Conservation (phyloP, 2,113 vertebrate species). For the Amphiprion percula region DNA sequence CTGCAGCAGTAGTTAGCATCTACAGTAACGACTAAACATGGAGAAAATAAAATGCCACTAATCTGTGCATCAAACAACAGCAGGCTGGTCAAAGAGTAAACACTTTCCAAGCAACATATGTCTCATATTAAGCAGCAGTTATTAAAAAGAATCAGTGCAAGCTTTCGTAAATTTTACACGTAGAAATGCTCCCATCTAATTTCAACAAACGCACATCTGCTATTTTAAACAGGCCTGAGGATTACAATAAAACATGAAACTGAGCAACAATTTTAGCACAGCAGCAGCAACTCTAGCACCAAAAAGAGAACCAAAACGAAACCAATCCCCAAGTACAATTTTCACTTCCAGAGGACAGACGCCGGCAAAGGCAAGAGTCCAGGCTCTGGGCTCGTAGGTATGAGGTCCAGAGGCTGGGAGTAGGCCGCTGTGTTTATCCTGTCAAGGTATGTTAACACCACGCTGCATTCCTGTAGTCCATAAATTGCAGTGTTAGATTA, state of each 20-base stretch:
- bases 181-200: background rate
- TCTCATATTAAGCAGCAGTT: constrained; percentile 2
- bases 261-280: background rate
- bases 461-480: constrained; percentile 85
- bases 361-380: constrained; percentile 3
- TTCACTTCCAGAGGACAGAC: constrained; percentile 11
- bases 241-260: background rate
- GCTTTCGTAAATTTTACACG: too few relatives aligned
- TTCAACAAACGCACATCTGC: background rate
- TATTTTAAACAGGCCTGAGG: background rate
- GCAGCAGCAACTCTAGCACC: background rate
- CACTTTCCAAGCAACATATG: too few relatives aligned
- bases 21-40: too few relatives aligned
- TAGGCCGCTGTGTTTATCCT: constrained; percentile 76
- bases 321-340: constrained; percentile 4
- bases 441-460: constrained; percentile 83
- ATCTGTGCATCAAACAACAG: constrained; percentile 19
- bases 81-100: constrained; percentile 28
- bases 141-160: background rate
- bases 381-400: background rate
- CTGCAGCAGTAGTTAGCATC: too few relatives aligned
- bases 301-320: constrained; percentile 11
- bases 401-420: constrained; percentile 39
- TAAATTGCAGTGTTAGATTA: constrained; percentile 84
- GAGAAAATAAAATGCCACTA: constrained; percentile 1